These are phyloP conservation scores for Belgica antarctica DNA, from an alignment of 2,888 invertebrate genomes.

Conservation along the genomic window DNA sequence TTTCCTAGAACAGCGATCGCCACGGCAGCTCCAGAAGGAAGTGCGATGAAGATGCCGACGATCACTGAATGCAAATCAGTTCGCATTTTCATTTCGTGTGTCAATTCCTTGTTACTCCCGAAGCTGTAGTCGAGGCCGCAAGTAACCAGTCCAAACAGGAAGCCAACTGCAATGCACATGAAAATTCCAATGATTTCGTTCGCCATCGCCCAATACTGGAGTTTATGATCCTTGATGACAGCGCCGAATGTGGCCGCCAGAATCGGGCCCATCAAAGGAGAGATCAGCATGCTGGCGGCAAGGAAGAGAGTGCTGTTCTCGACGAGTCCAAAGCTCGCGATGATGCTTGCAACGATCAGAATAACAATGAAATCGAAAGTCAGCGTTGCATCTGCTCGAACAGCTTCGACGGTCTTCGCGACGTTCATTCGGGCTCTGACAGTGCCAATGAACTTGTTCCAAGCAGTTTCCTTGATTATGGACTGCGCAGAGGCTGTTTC, in stretches of 20 bases:
- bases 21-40: conserved; percentile 75
- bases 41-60: conserved; percentile 70
- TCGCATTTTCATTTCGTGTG: conserved; percentile 63
- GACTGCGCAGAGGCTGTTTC: conserved; percentile 42
- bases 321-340: conserved; percentile 1
- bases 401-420: conserved; percentile 68
- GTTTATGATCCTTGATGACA: conserved; percentile 63
- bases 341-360: conserved; percentile 62
- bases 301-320: conserved; percentile 65
- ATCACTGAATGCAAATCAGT: conserved; percentile 66
- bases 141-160: conserved; percentile 64
- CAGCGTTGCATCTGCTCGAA: conserved; percentile 65
- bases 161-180: conserved; percentile 66
- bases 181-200: conserved; percentile 68
- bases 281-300: conserved; percentile 78
- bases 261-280: conserved; percentile 78
- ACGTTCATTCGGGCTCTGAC: conserved; percentile 67
- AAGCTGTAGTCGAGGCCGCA: conserved; percentile 60
- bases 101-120: conserved; percentile 60
- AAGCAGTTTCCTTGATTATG: conserved; percentile 51
- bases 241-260: conserved; percentile 74
- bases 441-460: conserved; percentile 65
- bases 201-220: conserved; percentile 64
- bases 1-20: conserved; percentile 75
- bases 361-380: conserved; percentile 76